Evolutionary conservation across 2,888 invertebrate genomes (phyloP), one percentile per base, ranked within the genome.

Genomic region (Drosophila tripunctata): DNA sequence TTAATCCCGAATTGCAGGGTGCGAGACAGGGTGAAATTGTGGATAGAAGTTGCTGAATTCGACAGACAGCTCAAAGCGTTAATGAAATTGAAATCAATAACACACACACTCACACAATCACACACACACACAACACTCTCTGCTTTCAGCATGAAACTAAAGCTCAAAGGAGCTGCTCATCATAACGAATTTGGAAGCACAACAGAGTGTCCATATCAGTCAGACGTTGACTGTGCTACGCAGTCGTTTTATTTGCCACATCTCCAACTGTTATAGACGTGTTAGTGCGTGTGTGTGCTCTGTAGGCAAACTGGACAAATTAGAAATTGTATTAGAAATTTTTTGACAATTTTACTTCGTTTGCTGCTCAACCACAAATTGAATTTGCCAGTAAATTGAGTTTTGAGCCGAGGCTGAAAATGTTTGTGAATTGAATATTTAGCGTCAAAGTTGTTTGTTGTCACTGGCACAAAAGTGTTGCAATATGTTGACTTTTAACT

Each of bases 51-150:
- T 38, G 8, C 3, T 8, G 36, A 3, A 30, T 5, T 27, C 17
- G 41, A 58, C 40, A 52, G 50, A 62, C 36, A 57, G 60, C 56
- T 51, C 64, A 56, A 71, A 79, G 88, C 83, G 71, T 73, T 87
- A 88, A 87, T 86, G 79, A 87, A 87, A 87, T 82, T 78, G 73
- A 78, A 85, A 82, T 87, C 87, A 84, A 75, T 81, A 65, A 61
- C 54, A 75, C 54, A 40, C 40, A 24, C 19, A 30, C 17, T 47
- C 19, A 10, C 15, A 17, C 27, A 50, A 4, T 15, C 15, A 30
- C 43, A 6, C 7, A 27, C n/a, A 44, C 31, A 30, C 33, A 24
- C 21, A 57, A 50, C 17, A 4, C 22, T 17, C 10, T 21, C 8
- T 15, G 14, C 14, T 14, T 43, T 10, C 24, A 15, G 10, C 17